These are phyloP conservation scores for Serranus cabrilla DNA, from an alignment of 2,797 vertebrate genomes.

Conservation along the genomic window DNA sequence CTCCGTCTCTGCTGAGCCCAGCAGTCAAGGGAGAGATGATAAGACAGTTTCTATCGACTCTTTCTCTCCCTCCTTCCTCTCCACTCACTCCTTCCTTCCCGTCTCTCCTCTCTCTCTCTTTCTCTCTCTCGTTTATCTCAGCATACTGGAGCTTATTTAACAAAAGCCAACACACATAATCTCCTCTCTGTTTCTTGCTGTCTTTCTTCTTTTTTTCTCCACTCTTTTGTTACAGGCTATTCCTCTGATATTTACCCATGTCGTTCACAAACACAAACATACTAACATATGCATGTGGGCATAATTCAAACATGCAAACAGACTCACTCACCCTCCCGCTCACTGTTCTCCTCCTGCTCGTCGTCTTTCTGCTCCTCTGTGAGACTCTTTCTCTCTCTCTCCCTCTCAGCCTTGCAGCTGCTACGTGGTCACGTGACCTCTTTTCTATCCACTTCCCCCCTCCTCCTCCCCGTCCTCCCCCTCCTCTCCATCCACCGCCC, in stretches of 20 bases:
- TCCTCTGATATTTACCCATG: slow-evolving; percentile 56
- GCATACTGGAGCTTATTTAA: slow-evolving; percentile 72
- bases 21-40: slow-evolving; percentile 82
- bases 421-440: slow-evolving; percentile 82
- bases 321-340: slow-evolving; percentile 80
- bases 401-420: slow-evolving; percentile 84
- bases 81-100: slow-evolving; percentile 53
- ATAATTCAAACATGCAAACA: slow-evolving; percentile 77
- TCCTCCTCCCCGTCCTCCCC: slow-evolving; percentile 50
- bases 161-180: slow-evolving; percentile 76
- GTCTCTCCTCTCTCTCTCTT: slow-evolving; percentile 47
- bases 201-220: slow-evolving; percentile 57
- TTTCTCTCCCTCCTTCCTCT: slow-evolving; percentile 62
- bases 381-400: slow-evolving; percentile 77
- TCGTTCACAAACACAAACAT: slow-evolving; percentile 48
- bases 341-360: slow-evolving; percentile 75
- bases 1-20: slow-evolving; percentile 78
- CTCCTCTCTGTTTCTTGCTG: slow-evolving; percentile 66
- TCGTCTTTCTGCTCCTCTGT: slow-evolving; percentile 79
- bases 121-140: slow-evolving; percentile 71
- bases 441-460: slow-evolving; percentile 68
- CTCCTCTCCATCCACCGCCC: slow-evolving; percentile 34
- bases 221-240: slow-evolving; percentile 57
- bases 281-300: slow-evolving; percentile 71
- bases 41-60: slow-evolving; percentile 80